Percentiles rank a stretch among this genome's conserved stretches.
Evolutionary conservation across 2,888 invertebrate genomes (phyloP).

Genomic region (Eupeodes latifasciatus): DNA sequence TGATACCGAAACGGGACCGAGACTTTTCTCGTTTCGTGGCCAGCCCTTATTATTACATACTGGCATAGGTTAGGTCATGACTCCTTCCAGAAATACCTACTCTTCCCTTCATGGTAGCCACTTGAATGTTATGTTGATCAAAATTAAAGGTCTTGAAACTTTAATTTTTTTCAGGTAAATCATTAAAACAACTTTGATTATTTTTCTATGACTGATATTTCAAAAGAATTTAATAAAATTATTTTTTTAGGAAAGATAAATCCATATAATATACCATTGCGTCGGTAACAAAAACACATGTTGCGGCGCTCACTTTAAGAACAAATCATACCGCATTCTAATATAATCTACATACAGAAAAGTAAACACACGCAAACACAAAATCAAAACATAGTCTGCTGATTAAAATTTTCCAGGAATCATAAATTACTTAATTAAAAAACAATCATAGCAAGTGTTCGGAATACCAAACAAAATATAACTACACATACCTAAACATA

Average conservation of each 20-base stretch:
- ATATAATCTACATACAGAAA: no score
- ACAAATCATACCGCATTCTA: not conserved
- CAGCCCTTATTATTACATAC: no score
- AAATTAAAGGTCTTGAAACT: no score
- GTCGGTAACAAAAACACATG: not conserved
- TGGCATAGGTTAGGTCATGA: no score
- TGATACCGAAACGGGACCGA: no score
- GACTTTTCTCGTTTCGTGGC: no score
- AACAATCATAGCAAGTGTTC: slow-evolving; percentile 17
- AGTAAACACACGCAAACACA: not conserved
- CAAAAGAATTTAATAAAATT: not conserved
- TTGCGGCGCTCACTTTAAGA: slow-evolving; percentile 1
- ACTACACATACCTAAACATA: slow-evolving; percentile 22
- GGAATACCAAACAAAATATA: slow-evolving; percentile 4
- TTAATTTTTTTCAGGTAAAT: no score
- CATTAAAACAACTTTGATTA: no score
- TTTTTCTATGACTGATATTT: not conserved
- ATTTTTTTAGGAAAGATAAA: not conserved
- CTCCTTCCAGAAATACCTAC: no score
- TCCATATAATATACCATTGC: not conserved
- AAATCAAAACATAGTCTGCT: not conserved
- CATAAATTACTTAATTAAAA: slow-evolving; percentile 39
- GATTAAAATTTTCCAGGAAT: slow-evolving; percentile 35
- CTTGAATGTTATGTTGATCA: no score
- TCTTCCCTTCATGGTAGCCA: no score